These are phyloP conservation scores for Enteromius mattozi DNA, from an alignment of 2,797 vertebrate genomes.

Conservation along the genomic window DNA sequence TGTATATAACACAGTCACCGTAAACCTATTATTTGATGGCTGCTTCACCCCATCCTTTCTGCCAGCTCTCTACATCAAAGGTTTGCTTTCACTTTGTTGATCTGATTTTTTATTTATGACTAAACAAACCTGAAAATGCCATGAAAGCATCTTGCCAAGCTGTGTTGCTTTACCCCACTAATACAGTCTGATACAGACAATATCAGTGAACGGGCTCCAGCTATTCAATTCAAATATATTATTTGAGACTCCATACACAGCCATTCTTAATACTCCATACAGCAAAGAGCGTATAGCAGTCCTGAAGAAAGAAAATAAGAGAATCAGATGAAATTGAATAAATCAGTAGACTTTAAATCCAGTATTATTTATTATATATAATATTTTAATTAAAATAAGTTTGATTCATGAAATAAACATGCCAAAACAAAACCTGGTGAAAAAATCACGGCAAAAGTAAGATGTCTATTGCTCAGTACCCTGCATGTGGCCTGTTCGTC, in stretches of 20 bases:
- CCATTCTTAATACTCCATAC: background rate
- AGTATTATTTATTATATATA: background rate
- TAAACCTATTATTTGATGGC: conserved; percentile 29
- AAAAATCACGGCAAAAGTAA: conserved; percentile 37
- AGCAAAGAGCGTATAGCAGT: background rate
- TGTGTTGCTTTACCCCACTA: conserved; percentile 30
- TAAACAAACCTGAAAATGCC: conserved; percentile 57
- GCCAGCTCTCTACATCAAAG: conserved; percentile 54
- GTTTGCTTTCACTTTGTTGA: conserved; percentile 47
- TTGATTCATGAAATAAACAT: background rate
- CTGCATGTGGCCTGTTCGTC: conserved; percentile 37
- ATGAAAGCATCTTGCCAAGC: conserved; percentile 51
- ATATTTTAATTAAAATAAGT: background rate
- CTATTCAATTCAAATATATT: background rate
- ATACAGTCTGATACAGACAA: conserved; percentile 24
- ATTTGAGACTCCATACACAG: background rate
- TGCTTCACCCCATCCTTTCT: conserved; percentile 25
- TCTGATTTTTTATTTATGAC: conserved; percentile 56
- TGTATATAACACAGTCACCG: background rate
- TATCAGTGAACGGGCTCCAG: conserved; percentile 17
- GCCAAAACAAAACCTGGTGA: conserved; percentile 16
- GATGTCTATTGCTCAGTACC: conserved; percentile 33
- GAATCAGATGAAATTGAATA: background rate
- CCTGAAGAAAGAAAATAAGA: background rate
- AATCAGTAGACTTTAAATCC: background rate